These are phyloP conservation scores for Typhlichthys eigenmanni DNA, from an alignment of 2,797 vertebrate genomes.

Conservation along the genomic window DNA sequence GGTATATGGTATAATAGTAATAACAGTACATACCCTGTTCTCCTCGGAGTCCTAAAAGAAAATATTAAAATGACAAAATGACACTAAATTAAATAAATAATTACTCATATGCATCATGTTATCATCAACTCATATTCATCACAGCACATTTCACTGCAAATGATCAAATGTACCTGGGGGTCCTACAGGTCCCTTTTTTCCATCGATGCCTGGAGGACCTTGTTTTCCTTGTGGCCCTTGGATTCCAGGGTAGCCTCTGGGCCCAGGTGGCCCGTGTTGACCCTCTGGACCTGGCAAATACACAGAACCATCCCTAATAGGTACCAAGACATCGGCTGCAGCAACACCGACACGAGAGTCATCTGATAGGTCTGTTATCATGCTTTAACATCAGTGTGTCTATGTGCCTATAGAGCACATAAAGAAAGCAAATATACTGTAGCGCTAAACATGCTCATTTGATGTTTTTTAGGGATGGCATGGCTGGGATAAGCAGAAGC, in stretches of 20 bases:
- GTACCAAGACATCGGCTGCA: too few species aligned
- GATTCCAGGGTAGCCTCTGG: conserved; percentile 67
- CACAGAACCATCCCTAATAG: conserved; percentile 15
- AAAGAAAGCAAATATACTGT: conserved; percentile 9
- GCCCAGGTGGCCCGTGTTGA: conserved; percentile 75
- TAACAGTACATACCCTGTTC: conserved; percentile 79
- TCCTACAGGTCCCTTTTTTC: conserved; percentile 73
- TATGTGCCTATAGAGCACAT: too few species aligned
- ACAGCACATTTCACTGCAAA: not conserved
- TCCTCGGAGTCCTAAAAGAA: conserved; percentile 78
- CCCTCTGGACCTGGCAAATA: conserved; percentile 75
- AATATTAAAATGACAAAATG: conserved; percentile 22
- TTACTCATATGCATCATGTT: not conserved
- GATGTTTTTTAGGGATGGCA: not conserved
- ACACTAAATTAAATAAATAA: not conserved
- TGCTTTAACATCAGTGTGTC: too few species aligned
- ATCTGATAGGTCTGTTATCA: too few species aligned
- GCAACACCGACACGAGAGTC: not conserved
- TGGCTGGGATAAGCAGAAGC: not conserved
- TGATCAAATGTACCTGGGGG: conserved; percentile 75
- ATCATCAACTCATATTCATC: not conserved
- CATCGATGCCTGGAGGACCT: conserved; percentile 74
- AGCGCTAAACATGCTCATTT: too few species aligned
- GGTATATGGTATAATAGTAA: not conserved
- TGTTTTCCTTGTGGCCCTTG: conserved; percentile 74